phyloP scores from a whole-genome alignment of 2,888 invertebrate species.

The Drosophila limbata region DNA sequence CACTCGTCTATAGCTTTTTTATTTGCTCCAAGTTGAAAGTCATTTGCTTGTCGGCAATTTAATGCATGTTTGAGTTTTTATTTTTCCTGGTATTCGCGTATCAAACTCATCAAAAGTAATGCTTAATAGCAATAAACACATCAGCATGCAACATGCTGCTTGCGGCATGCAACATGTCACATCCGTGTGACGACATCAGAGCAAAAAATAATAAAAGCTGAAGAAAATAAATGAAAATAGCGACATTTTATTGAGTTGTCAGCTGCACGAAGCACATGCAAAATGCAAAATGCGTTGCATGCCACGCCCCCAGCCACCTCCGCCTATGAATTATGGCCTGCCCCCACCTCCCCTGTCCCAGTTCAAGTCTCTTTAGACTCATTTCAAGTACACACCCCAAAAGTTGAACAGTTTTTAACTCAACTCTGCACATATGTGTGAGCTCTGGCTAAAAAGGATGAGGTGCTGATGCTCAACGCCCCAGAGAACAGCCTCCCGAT shows the following conservation, averaged over 20 bases:
- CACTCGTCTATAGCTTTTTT: neutral
- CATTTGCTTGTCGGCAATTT: constrained; percentile 17
- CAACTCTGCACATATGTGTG: constrained; percentile 36
- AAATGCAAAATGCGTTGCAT: constrained; percentile 32
- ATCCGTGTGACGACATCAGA: constrained; percentile 67
- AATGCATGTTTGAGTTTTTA: neutral
- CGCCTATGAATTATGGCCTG: constrained; percentile 25
- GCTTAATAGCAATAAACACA: constrained; percentile 71
- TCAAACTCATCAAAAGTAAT: constrained; percentile 51
- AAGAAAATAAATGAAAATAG: constrained; percentile 55
- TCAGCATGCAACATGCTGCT: constrained; percentile 58
- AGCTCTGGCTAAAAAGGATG: constrained; percentile 57
- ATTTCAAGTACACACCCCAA: constrained; percentile 69
- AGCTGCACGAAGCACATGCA: constrained; percentile 69
- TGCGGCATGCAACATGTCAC: constrained; percentile 46
- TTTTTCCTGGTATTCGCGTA: constrained; percentile 51
- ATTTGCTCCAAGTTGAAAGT: constrained; percentile 6
- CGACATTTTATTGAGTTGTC: constrained; percentile 80
- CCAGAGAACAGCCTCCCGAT: constrained; percentile 41
- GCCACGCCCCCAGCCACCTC: constrained; percentile 58
- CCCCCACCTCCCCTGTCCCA: neutral
- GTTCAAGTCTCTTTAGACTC: constrained; percentile 7
- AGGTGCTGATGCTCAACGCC: constrained; percentile 76
- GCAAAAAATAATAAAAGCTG: constrained; percentile 44
- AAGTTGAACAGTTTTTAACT: constrained; percentile 20